Evolutionary conservation across 2,797 vertebrate genomes (phyloP).

Genomic region (Coracias cyanogaster): DNA sequence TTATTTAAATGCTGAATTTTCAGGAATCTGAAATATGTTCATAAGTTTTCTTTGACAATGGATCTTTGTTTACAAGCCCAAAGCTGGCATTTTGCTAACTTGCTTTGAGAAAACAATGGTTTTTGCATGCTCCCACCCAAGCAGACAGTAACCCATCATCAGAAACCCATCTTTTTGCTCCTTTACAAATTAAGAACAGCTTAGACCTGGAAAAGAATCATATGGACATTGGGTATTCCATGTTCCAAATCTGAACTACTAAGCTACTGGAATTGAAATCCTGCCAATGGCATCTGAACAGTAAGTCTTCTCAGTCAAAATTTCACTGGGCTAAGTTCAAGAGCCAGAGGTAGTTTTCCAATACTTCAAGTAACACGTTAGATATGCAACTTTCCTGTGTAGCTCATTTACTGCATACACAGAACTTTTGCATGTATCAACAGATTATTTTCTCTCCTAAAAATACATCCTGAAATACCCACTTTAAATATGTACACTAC

Average conservation of each 20-base stretch:
- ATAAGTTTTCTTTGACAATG: not conserved
- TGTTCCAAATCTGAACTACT: not conserved
- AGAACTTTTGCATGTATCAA: slow-evolving; percentile 9
- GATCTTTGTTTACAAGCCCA: not conserved
- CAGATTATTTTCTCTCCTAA: slow-evolving; percentile 44
- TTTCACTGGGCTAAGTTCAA: not conserved
- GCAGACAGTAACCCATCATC: not conserved
- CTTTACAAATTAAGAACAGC: not conserved
- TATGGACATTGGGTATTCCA: not conserved
- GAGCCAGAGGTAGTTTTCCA: not conserved
- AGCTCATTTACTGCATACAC: not conserved
- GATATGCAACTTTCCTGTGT: not conserved
- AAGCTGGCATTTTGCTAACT: not conserved
- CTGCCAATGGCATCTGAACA: not conserved
- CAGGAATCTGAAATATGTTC: not conserved
- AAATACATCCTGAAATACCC: slow-evolving; percentile 42
- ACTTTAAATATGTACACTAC: slow-evolving; percentile 15
- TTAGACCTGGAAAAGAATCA: not conserved
- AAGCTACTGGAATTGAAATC: not conserved
- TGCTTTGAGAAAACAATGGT: not conserved
- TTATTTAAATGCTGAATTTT: slow-evolving; percentile 1
- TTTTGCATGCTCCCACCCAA: not conserved
- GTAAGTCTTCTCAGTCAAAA: not conserved
- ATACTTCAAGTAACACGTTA: not conserved
- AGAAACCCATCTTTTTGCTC: not conserved